Base-by-base conservation (phyloP, 2,888 invertebrate species). In the Acleris literana region DNA sequence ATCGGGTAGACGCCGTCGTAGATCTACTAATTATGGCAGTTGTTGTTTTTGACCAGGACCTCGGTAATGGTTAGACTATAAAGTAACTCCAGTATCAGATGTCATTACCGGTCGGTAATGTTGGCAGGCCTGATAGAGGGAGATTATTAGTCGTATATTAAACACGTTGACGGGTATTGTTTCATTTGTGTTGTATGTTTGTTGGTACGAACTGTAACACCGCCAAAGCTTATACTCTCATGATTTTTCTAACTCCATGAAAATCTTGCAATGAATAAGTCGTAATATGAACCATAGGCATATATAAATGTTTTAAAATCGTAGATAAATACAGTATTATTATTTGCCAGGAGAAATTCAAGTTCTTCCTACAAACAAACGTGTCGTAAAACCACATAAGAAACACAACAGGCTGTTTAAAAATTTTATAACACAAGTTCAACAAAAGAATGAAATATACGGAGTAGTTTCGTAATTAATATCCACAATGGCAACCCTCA, bases 381-480 rank as follows among this genome's bases (percentile, higher is more conserved):
- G 46, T 17, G 17, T 39, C 39, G 4, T 13, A 39, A 39, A 39
- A 46, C 46, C 46, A 7, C 5, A 46, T 62, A 22, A 53, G 39
- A 62, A 62, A 44, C 20, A 20, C 20, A 55, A 20, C 49, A 43
- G 43, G 17, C 56, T 6, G 39, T 39, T 48, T 52, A 69, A 70
- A 73, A 69, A 69, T 71, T 70, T 77, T 74, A 77, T 76, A 74
- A 74, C 73, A 75, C 72, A 71, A 71, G 70, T 71, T 63, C 78
- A 74, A 84, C 81, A 84, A 85, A 80, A 74, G 72, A 74, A 74
- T 78, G 76, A 81, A 80, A 81, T 80, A 80, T 81, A 80, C 67
- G 73, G 75, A 79, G 79, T 79, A 80, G 80, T 82, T 80, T 72
- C 72, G 77, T 87, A 84, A 88, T 87, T 86, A 88, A 88, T 88